Base-by-base conservation (phyloP, 1,140 invertebrate species). In the Babylonia areolata region DNA sequence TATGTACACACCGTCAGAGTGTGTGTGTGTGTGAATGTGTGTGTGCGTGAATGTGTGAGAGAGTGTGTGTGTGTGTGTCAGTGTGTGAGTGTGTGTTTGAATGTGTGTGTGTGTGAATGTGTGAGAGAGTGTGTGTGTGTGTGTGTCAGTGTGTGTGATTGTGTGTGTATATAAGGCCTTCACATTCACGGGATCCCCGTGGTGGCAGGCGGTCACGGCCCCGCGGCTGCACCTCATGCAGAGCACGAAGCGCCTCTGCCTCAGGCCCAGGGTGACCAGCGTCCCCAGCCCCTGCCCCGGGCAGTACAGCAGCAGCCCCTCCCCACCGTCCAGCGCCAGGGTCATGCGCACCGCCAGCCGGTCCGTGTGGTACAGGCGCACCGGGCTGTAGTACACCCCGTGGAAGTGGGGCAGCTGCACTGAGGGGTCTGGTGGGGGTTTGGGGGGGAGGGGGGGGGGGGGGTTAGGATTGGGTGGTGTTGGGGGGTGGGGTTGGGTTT, bases 241-340 rank as follows among this genome's bases (percentile, higher is more conserved):
- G 37, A 87, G 0, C 20, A 64, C 73, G 31, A 79, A 23, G 9
- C 78, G 35, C 2, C 31, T 42, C 3, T 75, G 20, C 37, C 75
- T 69, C 0, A 81, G 0, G 12, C 77, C 77, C 58, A 87, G 75
- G 42, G 83, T 46, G 15, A 87, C 6, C 35, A 12, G 64, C 33
- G 83, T 64, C 23, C 39, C 83, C n/a, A 37, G 12, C n/a, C 23
- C 64, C 17, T 37, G 11, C n/a, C 86, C 86, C 9, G 46, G 42
- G 54, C 64, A 69, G 69, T 85, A 87, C 58, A 87, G 35, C 51
- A 87, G 28, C 54, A 87, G 58, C 9, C 86, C 86, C 39, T 87
- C 79, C 64, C 54, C 42, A 9, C 33, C 58, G 54, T 81, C 54
- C 54, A 87, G 39, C 0, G 64, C 39, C 28, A 87, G 40, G 5